A percentile compares a stretch with the other conserved stretches of the same genome.
Conservation (phyloP, 2,797 vertebrate genomes). For the Synanceia verrucosa region DNA sequence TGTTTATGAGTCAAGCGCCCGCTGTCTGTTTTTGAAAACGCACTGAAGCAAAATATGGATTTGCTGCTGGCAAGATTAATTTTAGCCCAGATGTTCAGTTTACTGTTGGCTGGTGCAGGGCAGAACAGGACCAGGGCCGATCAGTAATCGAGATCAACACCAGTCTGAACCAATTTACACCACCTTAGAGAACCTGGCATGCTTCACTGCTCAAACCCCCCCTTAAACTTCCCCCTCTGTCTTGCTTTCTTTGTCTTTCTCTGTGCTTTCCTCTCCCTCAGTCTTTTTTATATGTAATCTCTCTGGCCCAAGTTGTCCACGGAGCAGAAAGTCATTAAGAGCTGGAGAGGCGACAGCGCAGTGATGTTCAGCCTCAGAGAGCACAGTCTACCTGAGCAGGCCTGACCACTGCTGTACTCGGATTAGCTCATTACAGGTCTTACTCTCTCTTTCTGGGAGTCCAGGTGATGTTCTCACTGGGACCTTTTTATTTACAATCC, state of each 20-base stretch:
- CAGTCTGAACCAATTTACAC: constrained; percentile 66
- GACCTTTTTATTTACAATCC: constrained; percentile 56
- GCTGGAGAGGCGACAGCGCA: constrained; percentile 66
- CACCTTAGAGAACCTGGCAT: constrained; percentile 50
- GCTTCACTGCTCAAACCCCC: constrained; percentile 48
- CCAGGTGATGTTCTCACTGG: constrained; percentile 50
- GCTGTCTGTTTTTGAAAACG: constrained; percentile 14
- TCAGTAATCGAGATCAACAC: constrained; percentile 72
- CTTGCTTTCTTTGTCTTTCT: constrained; percentile 39
- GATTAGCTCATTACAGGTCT: constrained; percentile 77
- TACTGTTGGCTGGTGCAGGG: constrained; percentile 9
- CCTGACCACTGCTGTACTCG: constrained; percentile 57
- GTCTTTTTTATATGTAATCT: constrained; percentile 70
- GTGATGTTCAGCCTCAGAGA: constrained; percentile 77
- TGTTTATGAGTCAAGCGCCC: neutral
- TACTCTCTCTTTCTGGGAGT: constrained; percentile 33
- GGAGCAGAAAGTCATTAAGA: constrained; percentile 80
- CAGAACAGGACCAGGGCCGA: constrained; percentile 38
- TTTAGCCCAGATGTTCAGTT: constrained; percentile 33
- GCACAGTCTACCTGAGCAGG: constrained; percentile 63
- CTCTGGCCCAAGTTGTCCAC: constrained; percentile 64
- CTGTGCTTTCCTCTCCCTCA: constrained; percentile 22
- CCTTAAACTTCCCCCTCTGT: neutral
- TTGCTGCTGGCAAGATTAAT: constrained; percentile 10
- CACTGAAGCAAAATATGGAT: constrained; percentile 26